These are phyloP conservation scores for Corythornis vintsioides DNA, from an alignment of 2,113 vertebrate genomes.

Conservation along the genomic window DNA sequence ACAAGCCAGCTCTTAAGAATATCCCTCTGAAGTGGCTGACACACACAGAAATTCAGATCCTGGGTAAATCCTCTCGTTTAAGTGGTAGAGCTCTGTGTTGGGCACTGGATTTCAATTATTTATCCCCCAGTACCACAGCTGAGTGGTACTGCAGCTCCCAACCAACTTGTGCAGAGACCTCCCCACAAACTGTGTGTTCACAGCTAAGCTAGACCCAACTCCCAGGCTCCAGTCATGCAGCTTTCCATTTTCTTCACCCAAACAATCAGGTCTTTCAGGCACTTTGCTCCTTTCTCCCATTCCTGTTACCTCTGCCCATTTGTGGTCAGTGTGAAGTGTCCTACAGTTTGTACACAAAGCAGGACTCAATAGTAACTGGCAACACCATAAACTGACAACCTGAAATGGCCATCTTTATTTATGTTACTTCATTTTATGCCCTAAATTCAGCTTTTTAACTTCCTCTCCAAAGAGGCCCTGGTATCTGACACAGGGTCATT, in stretches of 20 bases:
- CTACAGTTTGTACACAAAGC: not conserved
- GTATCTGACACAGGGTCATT: not conserved
- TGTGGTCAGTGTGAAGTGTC: not conserved
- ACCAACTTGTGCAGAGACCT: not conserved
- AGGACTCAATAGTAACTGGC: not conserved
- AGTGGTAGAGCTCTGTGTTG: not conserved
- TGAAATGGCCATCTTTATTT: not conserved
- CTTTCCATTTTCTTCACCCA: not conserved
- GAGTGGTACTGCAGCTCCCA: not conserved
- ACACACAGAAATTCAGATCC: not conserved
- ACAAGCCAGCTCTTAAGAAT: conserved; percentile 20
- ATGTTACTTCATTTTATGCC: not conserved
- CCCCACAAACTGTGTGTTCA: not conserved
- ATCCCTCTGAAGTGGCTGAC: not conserved
- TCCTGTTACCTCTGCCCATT: rapidly evolving
- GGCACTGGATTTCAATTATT: not conserved
- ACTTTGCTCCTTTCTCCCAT: not conserved
- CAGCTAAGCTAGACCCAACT: not conserved
- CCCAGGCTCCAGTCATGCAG: not conserved
- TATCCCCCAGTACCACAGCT: not conserved
- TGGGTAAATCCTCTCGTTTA: not conserved
- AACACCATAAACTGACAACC: not conserved
- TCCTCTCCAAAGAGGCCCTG: not conserved
- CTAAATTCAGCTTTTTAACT: not conserved
- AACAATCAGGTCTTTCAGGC: not conserved